phyloP scores from a whole-genome alignment of 2,888 invertebrate genomes.

The Oxytorus armatus region DNA sequence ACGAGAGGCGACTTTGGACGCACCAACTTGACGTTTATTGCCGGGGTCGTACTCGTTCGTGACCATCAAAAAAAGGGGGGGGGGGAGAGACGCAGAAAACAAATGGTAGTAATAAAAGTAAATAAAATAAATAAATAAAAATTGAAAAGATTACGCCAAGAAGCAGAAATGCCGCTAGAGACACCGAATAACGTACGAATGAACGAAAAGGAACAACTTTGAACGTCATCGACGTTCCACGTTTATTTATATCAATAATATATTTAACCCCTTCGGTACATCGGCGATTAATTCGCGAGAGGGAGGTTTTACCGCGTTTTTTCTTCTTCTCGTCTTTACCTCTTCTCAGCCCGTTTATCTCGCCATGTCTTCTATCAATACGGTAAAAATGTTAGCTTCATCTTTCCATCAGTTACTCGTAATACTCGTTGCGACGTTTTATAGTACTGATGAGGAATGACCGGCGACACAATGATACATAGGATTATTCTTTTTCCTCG shows the following conservation, averaged over 20 bases:
- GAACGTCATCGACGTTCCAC: slow-evolving; percentile 51
- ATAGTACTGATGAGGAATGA: slow-evolving; percentile 67
- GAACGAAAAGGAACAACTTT: slow-evolving; percentile 35
- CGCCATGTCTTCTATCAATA: slow-evolving; percentile 36
- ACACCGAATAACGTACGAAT: slow-evolving; percentile 33
- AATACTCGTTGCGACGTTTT: slow-evolving; percentile 68
- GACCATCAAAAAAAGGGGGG: slow-evolving; percentile 31
- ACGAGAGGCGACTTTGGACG: slow-evolving; percentile 6
- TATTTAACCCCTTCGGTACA: slow-evolving; percentile 63
- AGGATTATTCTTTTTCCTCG: slow-evolving; percentile 63
- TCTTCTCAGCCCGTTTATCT: slow-evolving; percentile 18
- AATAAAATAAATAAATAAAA: neutral
- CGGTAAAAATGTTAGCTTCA: slow-evolving; percentile 49
- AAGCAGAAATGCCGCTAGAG: too few species aligned
- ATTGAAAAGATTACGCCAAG: slow-evolving; percentile 4
- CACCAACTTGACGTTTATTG: slow-evolving; percentile 57
- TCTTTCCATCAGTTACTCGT: slow-evolving; percentile 48
- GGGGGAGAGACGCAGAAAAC: neutral
- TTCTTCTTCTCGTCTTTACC: neutral
- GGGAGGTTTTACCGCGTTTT: neutral
- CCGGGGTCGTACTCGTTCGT: slow-evolving; percentile 36
- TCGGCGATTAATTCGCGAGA: slow-evolving; percentile 49
- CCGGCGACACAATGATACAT: slow-evolving; percentile 43
- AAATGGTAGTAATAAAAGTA: slow-evolving; percentile 5
- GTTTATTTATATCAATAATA: slow-evolving; percentile 70